Conservation (phyloP, 2,113 vertebrate species). For the Meriones unguiculatus region DNA sequence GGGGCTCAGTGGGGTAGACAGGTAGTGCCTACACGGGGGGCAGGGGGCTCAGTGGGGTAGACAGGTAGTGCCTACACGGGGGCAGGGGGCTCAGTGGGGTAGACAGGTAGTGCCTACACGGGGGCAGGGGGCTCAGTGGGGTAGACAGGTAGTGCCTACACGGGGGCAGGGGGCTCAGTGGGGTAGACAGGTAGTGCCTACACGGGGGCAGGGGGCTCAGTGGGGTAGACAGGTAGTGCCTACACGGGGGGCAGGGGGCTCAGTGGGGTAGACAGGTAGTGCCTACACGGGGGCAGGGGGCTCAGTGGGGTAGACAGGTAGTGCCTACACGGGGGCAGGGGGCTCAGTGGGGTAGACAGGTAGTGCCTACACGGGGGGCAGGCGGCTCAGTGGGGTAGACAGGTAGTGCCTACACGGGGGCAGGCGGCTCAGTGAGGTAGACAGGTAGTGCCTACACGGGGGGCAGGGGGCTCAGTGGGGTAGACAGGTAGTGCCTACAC, state of each 20-base stretch:
- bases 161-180: rapidly evolving
- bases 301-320: too few species aligned
- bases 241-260: not conserved
- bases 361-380: not conserved
- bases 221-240: not conserved
- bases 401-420: not conserved
- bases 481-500: not conserved
- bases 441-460: not conserved
- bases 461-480: rapidly evolving
- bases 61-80: not conserved
- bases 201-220: rapidly evolving
- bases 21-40: not conserved
- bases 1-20: too few species aligned
- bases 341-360: rapidly evolving
- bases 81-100: rapidly evolving
- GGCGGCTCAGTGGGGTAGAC: rapidly evolving
- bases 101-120: not conserved
- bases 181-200: not conserved
- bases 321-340: not conserved
- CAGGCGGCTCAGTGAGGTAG: rapidly evolving
- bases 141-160: not conserved
- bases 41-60: rapidly evolving
- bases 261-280: too few species aligned
- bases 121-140: not conserved
- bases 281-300: rapidly evolving